Conservation (phyloP, 2,888 invertebrate species). For the Pseudeuparius sepicola region DNA sequence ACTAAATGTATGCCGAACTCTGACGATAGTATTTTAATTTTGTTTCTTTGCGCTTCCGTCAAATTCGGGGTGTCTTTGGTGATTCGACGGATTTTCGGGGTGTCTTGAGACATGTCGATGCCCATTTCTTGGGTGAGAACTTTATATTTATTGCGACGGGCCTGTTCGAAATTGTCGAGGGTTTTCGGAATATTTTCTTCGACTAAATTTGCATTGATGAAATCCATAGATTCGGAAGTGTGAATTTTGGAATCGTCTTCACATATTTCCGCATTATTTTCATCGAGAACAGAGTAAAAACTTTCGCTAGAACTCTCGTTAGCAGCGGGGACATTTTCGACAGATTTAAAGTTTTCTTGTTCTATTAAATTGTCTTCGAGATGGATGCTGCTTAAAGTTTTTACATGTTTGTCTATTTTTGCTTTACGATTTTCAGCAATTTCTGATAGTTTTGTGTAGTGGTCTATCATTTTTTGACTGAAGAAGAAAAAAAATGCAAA, state of each 20-base stretch:
- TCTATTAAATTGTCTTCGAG: slow-evolving; percentile 16
- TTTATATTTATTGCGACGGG: slow-evolving; percentile 42
- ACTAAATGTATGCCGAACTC: slow-evolving; percentile 45
- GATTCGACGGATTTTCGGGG: slow-evolving; percentile 25
- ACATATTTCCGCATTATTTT: slow-evolving; percentile 12
- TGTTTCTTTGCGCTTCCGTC: slow-evolving; percentile 51
- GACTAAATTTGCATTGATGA: slow-evolving; percentile 45
- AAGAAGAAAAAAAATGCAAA: slow-evolving; percentile 25
- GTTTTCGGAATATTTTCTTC: slow-evolving; percentile 22
- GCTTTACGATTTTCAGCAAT: slow-evolving; percentile 46
- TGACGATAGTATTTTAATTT: slow-evolving; percentile 48
- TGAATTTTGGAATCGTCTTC: slow-evolving; percentile 35
- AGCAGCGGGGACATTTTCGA: slow-evolving; percentile 7
- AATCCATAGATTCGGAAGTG: slow-evolving; percentile 45
- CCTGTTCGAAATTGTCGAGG: slow-evolving; percentile 40
- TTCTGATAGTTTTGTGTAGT: slow-evolving; percentile 53
- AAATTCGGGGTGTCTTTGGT: slow-evolving; percentile 39
- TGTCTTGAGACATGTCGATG: slow-evolving; percentile 36
- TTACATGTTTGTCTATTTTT: slow-evolving; percentile 31
- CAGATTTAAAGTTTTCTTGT: neutral
- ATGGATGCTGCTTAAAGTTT: slow-evolving; percentile 25
- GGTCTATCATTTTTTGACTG: slow-evolving; percentile 50
- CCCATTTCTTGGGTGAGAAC: slow-evolving; percentile 45
- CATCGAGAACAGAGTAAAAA: slow-evolving; percentile 21
- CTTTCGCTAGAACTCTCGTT: slow-evolving; percentile 21